Base-by-base conservation (phyloP, 1,140 invertebrate genomes). In the Drosophila sp. region DNA sequence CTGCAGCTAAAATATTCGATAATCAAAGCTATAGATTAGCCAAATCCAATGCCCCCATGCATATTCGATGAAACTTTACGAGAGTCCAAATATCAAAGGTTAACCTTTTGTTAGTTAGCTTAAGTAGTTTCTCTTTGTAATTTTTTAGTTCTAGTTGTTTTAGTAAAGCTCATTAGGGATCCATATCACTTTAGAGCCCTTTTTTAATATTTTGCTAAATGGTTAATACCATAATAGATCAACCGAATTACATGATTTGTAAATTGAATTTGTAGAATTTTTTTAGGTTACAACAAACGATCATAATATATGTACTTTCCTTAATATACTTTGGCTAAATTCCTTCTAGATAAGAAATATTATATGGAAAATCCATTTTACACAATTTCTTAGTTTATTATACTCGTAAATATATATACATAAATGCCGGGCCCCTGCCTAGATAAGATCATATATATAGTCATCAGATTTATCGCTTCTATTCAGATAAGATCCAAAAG, bases 51-150 rank as follows among this genome's bases (percentile, higher is more conserved):
- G 23, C 7, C 23, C 4, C 23, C 44, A 27, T 50, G 44, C 23
- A 50, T 25, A 27, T 50, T 50, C 44, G 1, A 50, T 50, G 23
- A 50, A 10, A 50, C 44, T 50, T 50, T 50, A 50, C 23, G 44
- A 47, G 17, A 57, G 55, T 57, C 55, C 55, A 57, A 57, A 57
- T 33, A 32, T 57, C 30, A 57, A 57, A 57, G 55, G 30, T 57
- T 30, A 57, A 10, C 3, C 25, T 47, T 47, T 17, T 25, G 17
- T 25, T 47, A 47, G 41, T 47, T 47, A 23, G 7, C 41, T 44
- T 17, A 5, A 23, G 41, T 44, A 17, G 3, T 23, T 17, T 17
- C 11, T 29, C 6, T 8, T 4, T 29, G 23, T 11, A 29, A 6
- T 17, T 56, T n/a, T 44, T 6, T 5, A 17, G 17, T 17, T 35